A percentile compares a stretch with the other conserved stretches of the same genome.
These are phyloP conservation scores for Prorops nasuta DNA, from an alignment of 1,140 invertebrate species.

Conservation along the genomic window DNA sequence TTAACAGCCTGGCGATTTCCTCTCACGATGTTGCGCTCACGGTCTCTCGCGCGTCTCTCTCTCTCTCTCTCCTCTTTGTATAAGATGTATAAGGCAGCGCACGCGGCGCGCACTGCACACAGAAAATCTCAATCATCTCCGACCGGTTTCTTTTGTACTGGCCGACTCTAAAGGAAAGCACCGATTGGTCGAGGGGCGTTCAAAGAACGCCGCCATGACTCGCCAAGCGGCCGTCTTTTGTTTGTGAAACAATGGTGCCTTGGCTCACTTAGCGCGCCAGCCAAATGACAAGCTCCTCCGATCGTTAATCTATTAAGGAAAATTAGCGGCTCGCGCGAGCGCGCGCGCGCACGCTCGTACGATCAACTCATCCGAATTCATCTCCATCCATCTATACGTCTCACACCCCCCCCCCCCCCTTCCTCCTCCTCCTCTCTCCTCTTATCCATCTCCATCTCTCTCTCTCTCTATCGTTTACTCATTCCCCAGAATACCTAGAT, in stretches of 20 bases:
- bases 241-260: conserved; percentile 48
- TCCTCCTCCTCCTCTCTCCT: not conserved
- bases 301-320: conserved; percentile 47
- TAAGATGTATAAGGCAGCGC: conserved; percentile 20
- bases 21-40: too few species aligned
- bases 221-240: conserved; percentile 42
- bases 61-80: too few species aligned
- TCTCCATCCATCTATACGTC: too few species aligned
- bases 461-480: too few species aligned
- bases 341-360: not conserved
- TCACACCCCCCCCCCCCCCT: not conserved
- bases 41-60: too few species aligned
- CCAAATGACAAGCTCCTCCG: conserved; percentile 33
- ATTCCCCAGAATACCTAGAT: too few species aligned
- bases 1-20: too few species aligned
- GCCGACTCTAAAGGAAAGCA: conserved; percentile 38
- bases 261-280: conserved; percentile 41
- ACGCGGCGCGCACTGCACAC: conserved; percentile 11
- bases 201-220: conserved; percentile 56
- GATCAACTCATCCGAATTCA: not conserved
- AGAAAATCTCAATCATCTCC: conserved; percentile 48
- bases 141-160: conserved; percentile 43
- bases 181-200: conserved; percentile 52
- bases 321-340: conserved; percentile 32
- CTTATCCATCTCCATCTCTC: too few species aligned